Conservation (phyloP, 2,113 vertebrate species). For the Corapipo altera region DNA sequence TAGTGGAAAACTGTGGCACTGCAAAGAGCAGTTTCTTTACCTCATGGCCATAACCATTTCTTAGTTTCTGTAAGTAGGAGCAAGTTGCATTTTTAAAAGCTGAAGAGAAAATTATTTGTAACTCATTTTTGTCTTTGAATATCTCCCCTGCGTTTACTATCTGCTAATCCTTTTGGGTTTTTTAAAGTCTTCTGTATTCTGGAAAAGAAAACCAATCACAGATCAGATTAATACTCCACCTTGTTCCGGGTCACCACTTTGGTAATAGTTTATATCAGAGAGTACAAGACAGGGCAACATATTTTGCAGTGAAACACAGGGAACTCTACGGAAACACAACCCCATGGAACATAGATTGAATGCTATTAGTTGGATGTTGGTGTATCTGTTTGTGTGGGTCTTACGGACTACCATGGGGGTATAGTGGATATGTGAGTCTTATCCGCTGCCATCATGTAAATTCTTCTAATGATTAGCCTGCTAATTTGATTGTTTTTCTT, state of each 20-base stretch:
- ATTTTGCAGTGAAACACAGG: background rate
- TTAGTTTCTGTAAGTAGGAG: background rate
- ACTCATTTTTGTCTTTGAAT: background rate
- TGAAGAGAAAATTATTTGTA: background rate
- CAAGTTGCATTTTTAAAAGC: background rate
- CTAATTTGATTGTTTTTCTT: background rate
- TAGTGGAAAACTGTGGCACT: background rate
- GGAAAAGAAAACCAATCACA: background rate
- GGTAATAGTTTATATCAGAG: background rate
- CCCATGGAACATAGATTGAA: background rate
- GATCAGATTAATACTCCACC: background rate
- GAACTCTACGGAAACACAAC: background rate
- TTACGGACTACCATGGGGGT: fast-evolving
- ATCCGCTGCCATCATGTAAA: background rate
- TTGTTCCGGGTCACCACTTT: background rate
- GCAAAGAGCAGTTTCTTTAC: background rate
- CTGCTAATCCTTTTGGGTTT: background rate
- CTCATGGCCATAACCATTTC: background rate
- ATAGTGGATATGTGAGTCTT: background rate
- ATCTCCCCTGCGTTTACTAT: background rate
- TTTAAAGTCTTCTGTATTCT: background rate
- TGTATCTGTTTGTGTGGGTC: background rate
- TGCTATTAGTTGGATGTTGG: background rate
- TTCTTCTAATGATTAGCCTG: background rate
- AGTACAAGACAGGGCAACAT: background rate